phyloP scores from a whole-genome alignment of 2,113 vertebrate species.

The Solea solea region DNA sequence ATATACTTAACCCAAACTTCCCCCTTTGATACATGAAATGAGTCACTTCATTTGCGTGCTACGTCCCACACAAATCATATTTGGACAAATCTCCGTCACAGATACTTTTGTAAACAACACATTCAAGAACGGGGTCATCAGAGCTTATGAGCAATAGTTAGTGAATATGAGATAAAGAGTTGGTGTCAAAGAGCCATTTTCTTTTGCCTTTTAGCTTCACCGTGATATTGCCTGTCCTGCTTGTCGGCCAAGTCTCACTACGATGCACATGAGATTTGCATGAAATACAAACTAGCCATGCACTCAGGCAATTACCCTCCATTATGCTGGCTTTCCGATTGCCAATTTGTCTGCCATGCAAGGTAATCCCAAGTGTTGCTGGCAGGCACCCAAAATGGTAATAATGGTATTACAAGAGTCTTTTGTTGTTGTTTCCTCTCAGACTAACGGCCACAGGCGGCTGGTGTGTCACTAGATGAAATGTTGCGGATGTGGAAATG shows the following conservation, averaged over 20 bases:
- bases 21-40: too few relatives aligned
- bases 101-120: not conserved
- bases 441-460: constrained; percentile 62
- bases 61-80: not conserved
- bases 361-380: constrained; percentile 77
- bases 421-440: constrained; percentile 77
- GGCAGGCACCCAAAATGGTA: constrained; percentile 79
- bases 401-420: constrained; percentile 78
- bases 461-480: constrained; percentile 63
- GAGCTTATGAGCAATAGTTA: constrained; percentile 49
- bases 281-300: constrained; percentile 79
- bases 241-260: constrained; percentile 62
- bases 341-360: constrained; percentile 81
- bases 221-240: constrained; percentile 53
- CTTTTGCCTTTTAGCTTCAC: constrained; percentile 44
- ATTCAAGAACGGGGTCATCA: constrained; percentile 56
- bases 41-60: too few relatives aligned
- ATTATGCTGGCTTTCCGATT: constrained; percentile 75
- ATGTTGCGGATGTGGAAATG: constrained; percentile 73
- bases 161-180: constrained; percentile 52
- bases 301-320: constrained; percentile 83
- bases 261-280: constrained; percentile 72
- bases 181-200: constrained; percentile 55
- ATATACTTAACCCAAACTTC: too few relatives aligned
- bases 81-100: not conserved